Base-by-base conservation (phyloP, 2,888 invertebrate genomes). In the Drosophila flavopinicola region DNA sequence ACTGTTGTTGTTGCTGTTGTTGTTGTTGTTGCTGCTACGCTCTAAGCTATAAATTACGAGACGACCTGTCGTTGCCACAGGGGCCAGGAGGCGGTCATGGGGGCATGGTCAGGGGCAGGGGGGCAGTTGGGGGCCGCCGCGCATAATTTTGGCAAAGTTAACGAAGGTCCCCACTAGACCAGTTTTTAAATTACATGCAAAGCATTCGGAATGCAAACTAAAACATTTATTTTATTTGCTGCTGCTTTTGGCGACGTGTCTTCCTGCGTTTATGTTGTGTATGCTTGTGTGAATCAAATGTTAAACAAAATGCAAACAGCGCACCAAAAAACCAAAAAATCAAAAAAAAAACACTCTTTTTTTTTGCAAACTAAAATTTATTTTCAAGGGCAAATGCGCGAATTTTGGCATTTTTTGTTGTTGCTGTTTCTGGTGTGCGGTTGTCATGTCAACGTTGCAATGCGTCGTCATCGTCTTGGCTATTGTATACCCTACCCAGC, bases 121-220 rank as follows among this genome's bases (percentile, higher is more conserved):
- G 38, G 37, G 39, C 30, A 32, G 51, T 27, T 63, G 68, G 76
- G 87, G 87, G 79, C 80, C 69, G 47, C n/a, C 59, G 59, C 84
- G 88, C 86, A 88, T 88, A 88, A 88, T 89, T 89, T 88, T 89
- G 79, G 88, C 88, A 88, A 85, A 84, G 75, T 77, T 78, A 76
- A 78, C 86, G 78, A 87, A 87, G 88, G 84, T 58, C 68, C 84
- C 82, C 82, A 68, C 82, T 87, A 87, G 87, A 83, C 87, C 86
- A 87, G 87, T 87, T 83, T 85, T 84, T 77, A 85, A 88, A 88
- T 88, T 89, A 89, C 88, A 88, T 88, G 88, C 86, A 85, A 85
- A 84, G 82, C 85, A 83, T 83, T 87, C 83, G 57, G 69, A 87
- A 87, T 85, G 79, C 83, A 83, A 85, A 85, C 83, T 85, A 70